phyloP scores from a whole-genome alignment of 2,888 invertebrate species.

The Idaea dimidiata region DNA sequence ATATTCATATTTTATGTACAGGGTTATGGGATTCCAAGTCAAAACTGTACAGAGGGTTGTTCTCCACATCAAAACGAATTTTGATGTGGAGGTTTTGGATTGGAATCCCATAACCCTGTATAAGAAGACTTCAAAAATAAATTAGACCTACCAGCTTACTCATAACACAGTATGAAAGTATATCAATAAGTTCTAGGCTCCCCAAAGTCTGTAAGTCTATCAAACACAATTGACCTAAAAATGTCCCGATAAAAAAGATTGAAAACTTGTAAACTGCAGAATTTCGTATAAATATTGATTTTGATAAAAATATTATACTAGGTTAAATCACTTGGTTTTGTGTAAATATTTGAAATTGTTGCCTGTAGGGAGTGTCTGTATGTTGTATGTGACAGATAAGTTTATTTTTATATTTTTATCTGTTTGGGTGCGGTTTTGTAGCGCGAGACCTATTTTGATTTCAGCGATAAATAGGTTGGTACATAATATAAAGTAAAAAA shows the following conservation, averaged over 20 bases:
- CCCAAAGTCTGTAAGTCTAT: constrained; percentile 20
- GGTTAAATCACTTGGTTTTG: constrained; percentile 29
- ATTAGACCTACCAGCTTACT: neutral
- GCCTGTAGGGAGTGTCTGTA: constrained; percentile 42
- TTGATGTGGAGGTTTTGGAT: too few species aligned
- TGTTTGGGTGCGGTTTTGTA: neutral
- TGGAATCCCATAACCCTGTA: too few species aligned
- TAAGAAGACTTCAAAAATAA: too few species aligned
- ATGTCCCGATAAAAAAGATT: constrained; percentile 27
- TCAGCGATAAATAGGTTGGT: neutral
- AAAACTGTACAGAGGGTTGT: too few species aligned
- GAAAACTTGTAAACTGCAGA: constrained; percentile 22
- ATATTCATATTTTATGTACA: too few species aligned
- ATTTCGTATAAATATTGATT: constrained; percentile 30
- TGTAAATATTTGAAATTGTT: constrained; percentile 18
- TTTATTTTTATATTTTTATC: constrained; percentile 10
- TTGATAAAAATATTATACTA: constrained; percentile 31
- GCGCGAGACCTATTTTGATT: neutral
- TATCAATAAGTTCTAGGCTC: constrained; percentile 15
- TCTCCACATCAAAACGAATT: too few species aligned
- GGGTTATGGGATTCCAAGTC: too few species aligned
- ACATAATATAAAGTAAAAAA: neutral
- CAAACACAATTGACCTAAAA: constrained; percentile 19
- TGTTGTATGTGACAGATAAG: constrained; percentile 29
- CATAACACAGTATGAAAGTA: neutral